Conservation (phyloP, 2,797 vertebrate genomes). For the Picus viridis region DNA sequence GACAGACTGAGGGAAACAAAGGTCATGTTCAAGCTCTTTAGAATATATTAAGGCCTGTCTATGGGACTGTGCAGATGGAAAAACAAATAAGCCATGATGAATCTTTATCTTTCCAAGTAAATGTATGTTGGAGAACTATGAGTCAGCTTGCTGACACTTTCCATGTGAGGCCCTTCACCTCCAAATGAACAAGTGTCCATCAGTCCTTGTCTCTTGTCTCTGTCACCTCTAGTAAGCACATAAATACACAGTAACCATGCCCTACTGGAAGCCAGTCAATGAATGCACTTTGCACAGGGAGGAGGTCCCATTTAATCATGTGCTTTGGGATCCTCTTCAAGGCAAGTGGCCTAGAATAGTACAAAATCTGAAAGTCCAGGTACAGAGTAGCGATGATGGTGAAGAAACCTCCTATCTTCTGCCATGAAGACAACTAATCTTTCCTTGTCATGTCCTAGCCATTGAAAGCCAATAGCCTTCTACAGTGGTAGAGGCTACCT, state of each 20-base stretch:
- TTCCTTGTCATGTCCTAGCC: background rate
- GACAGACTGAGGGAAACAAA: background rate
- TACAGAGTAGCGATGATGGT: background rate
- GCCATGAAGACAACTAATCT: background rate
- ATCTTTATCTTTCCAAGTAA: background rate
- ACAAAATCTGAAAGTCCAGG: background rate
- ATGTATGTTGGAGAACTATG: background rate
- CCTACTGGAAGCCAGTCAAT: background rate
- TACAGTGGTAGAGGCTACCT: background rate
- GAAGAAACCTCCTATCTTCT: background rate
- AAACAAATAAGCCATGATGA: background rate
- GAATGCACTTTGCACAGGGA: background rate
- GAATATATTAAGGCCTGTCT: background rate
- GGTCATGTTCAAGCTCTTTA: background rate
- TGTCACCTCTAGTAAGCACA: background rate
- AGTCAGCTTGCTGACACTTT: background rate
- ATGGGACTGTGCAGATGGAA: background rate
- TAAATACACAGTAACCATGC: background rate
- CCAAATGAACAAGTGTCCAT: background rate
- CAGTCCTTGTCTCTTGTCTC: background rate
- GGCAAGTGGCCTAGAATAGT: background rate
- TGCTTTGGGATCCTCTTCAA: fast-evolving
- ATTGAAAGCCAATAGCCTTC: background rate
- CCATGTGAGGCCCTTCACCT: background rate
- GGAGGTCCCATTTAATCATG: background rate